Base-by-base conservation (phyloP, 1,140 invertebrate genomes). In the Pogonomyrmex californicus region DNA sequence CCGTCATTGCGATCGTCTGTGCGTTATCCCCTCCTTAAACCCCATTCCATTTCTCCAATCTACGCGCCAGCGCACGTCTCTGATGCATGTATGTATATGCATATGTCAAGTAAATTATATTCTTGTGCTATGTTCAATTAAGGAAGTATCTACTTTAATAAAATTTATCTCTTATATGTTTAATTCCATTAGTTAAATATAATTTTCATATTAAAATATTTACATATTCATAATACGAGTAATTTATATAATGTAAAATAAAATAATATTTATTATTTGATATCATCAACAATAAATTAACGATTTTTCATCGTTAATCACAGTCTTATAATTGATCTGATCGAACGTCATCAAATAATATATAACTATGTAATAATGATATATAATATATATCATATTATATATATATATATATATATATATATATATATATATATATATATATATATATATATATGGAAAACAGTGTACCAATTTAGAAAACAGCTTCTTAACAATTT, bases 41-140 rank as follows among this genome's bases (percentile, higher is more conserved):
- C 54, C 85, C 41, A 62, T 30, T 4, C 65, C 65, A 68, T n/a
- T 23, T 68, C 65, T 14, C 65, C 41, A 75, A 41, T 75, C 38
- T 10, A 58, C 58, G 44, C 78, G 56, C 36, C 68, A 47, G 10
- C 54, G 38, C 30, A 47, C 12, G 10, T 0, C 7, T 38, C 51
- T 9, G 36, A 23, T 30, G 36, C 44, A 49, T 2, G 33, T 30
- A 23, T 1, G n/a, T 23, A 30, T 33, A 17, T n/a, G 17, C 9
- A 33, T 54, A 33, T 47, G 30, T 68, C 47, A 30, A 41, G 10
- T 77, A 14, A 77, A 77, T 47, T 14, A 10, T 77, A 77, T 63
- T 63, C 30, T 33, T 5, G n/a, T 77, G 17, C 30, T 63, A 63
- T 14, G 30, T 23, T 77, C 41, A 58, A 77, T 77, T 63, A 77